phyloP scores from a whole-genome alignment of 2,113 vertebrate genomes.

The Alaudala cheleensis region DNA sequence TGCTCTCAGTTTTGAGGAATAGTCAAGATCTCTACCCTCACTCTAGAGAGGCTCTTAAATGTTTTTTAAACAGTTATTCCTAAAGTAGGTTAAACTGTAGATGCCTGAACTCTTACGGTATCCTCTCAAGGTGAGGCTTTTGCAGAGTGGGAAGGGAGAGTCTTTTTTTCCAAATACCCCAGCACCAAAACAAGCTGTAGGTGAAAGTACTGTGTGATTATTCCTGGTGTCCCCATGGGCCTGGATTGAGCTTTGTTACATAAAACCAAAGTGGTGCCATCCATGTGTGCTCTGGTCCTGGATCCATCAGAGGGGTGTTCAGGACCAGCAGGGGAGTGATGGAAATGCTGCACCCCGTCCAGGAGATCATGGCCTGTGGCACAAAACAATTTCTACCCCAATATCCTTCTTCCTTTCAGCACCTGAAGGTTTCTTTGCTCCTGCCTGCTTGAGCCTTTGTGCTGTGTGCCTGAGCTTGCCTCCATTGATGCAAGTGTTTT shows the following conservation, averaged over 20 bases:
- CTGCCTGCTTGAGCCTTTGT: not conserved
- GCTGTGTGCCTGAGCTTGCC: not conserved
- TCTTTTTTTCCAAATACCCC: not conserved
- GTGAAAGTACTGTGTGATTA: not conserved
- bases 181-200: not conserved
- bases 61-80: conserved; percentile 11
- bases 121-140: not conserved
- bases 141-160: not conserved
- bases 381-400: not conserved
- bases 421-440: not conserved
- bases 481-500: not conserved
- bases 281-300: not conserved
- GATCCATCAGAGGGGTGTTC: not conserved
- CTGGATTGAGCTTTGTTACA: not conserved
- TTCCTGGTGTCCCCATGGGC: not conserved
- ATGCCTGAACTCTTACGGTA: not conserved
- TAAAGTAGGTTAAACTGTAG: not conserved
- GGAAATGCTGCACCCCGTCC: not conserved
- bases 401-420: not conserved
- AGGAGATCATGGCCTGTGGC: not conserved
- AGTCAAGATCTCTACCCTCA: not conserved
- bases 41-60: not conserved
- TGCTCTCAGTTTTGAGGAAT: not conserved
- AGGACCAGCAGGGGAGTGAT: not conserved
- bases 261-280: fast-evolving